Evolutionary conservation across 2,888 invertebrate genomes (phyloP).

Genomic region (Drosophila kuntzei): DNA sequence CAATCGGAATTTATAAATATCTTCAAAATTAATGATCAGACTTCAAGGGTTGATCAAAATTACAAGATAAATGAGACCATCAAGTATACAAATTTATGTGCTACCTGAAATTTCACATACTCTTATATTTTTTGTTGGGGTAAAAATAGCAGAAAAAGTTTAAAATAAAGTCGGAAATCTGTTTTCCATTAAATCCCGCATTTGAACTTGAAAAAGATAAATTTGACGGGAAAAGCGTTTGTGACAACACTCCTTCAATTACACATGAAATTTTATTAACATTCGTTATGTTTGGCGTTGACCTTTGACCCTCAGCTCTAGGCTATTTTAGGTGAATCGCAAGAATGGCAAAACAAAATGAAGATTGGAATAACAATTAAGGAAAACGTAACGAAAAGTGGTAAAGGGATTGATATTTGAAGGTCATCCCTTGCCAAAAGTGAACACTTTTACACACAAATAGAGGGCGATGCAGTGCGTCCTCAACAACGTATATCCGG

Average conservation of each 20-base stretch:
- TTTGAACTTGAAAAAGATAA: neutral
- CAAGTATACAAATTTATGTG: no score
- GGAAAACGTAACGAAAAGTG: neutral
- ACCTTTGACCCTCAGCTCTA: neutral
- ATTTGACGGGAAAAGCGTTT: neutral
- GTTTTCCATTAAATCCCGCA: no score
- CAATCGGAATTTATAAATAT: no score
- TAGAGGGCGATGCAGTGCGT: no score
- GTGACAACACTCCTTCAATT: neutral
- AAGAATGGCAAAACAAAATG: neutral
- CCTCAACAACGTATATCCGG: slow-evolving; percentile 64
- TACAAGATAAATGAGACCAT: no score
- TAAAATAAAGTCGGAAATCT: no score
- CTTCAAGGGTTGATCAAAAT: no score
- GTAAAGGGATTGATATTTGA: neutral
- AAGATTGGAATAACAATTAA: neutral
- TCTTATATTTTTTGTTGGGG: no score
- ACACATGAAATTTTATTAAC: slow-evolving; percentile 68
- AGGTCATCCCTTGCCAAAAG: neutral
- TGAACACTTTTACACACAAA: neutral
- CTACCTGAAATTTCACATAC: no score
- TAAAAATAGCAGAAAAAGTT: no score
- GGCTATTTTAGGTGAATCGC: neutral
- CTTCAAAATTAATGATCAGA: no score
- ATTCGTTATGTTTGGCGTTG: slow-evolving; percentile 8